Evolutionary conservation across 2,113 vertebrate species (phyloP).

Genomic region (Pachycephala philippinensis): DNA sequence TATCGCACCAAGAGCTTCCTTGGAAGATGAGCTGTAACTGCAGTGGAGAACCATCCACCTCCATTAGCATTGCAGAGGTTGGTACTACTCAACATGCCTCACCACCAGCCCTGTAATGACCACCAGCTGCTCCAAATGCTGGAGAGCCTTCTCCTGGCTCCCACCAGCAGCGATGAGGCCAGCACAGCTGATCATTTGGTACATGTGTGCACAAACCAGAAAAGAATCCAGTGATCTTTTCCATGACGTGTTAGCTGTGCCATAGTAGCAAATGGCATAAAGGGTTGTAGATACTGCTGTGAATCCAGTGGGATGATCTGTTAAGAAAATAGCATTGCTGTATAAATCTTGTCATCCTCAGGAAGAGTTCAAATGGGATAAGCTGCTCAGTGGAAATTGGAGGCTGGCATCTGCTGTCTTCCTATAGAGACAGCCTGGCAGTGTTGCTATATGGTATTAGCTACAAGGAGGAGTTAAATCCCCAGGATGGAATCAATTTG

Average conservation of each 20-base stretch:
- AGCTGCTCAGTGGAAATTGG: not conserved
- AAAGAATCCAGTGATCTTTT: not conserved
- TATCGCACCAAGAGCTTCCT: not conserved
- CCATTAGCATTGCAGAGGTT: not conserved
- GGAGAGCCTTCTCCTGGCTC: not conserved
- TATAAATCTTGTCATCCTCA: not conserved
- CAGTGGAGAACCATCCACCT: not conserved
- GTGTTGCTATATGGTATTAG: not conserved
- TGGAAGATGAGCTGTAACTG: not conserved
- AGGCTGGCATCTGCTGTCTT: not conserved
- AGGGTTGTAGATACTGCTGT: not conserved
- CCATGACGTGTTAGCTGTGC: not conserved
- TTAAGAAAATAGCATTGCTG: not conserved
- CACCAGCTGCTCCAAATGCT: not conserved
- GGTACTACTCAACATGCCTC: not conserved
- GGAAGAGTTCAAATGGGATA: not conserved
- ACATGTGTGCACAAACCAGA: not conserved
- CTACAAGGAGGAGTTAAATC: not conserved
- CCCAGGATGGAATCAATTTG: not conserved
- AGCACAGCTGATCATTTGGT: not conserved
- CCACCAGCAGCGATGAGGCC: not conserved
- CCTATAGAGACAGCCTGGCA: not conserved
- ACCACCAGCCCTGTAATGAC: not conserved
- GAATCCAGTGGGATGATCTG: not conserved
- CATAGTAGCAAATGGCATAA: not conserved